Conservation (phyloP, 2,797 vertebrate species). For the Scomberomorus guttatus region DNA sequence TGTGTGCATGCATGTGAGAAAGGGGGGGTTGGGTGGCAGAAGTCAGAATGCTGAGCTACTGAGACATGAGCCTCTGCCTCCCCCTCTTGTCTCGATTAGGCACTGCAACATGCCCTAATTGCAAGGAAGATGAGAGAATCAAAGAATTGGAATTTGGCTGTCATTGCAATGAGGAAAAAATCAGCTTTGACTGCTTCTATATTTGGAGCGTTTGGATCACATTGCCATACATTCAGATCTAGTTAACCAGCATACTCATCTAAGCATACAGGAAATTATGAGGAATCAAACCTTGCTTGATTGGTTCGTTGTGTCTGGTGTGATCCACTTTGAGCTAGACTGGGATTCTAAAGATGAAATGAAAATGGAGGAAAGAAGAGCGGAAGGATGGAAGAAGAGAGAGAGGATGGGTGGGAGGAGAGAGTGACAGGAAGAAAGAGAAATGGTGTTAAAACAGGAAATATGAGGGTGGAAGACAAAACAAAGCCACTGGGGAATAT, state of each 20-base stretch:
- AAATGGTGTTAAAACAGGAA: slow-evolving; percentile 17
- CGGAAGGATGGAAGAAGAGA: slow-evolving; percentile 13
- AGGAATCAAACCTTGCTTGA: slow-evolving; percentile 78
- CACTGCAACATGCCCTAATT: slow-evolving; percentile 82
- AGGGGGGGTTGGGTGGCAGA: slow-evolving; percentile 56
- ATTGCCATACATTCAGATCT: slow-evolving; percentile 13
- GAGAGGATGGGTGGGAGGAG: slow-evolving; percentile 33
- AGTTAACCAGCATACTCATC: slow-evolving; percentile 7
- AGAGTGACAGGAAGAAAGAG: slow-evolving; percentile 30
- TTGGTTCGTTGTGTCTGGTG: slow-evolving; percentile 67
- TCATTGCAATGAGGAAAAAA: slow-evolving; percentile 68
- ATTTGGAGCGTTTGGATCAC: slow-evolving; percentile 64
- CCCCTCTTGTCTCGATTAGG: slow-evolving; percentile 55
- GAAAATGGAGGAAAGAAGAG: slow-evolving; percentile 35
- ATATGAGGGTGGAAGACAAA: slow-evolving; percentile 35
- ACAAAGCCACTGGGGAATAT: slow-evolving; percentile 14
- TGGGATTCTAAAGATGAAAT: slow-evolving; percentile 67
- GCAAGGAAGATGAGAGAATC: slow-evolving; percentile 70
- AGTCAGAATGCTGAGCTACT: slow-evolving; percentile 14
- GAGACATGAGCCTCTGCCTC: slow-evolving; percentile 65
- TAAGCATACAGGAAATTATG: slow-evolving; percentile 40
- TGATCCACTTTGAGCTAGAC: slow-evolving; percentile 74
- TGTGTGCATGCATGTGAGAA: slow-evolving; percentile 36
- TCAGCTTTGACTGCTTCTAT: slow-evolving; percentile 70
- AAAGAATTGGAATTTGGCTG: slow-evolving; percentile 78